Evolutionary conservation across 2,888 invertebrate genomes (phyloP).

Genomic region (Cenopis cana): DNA sequence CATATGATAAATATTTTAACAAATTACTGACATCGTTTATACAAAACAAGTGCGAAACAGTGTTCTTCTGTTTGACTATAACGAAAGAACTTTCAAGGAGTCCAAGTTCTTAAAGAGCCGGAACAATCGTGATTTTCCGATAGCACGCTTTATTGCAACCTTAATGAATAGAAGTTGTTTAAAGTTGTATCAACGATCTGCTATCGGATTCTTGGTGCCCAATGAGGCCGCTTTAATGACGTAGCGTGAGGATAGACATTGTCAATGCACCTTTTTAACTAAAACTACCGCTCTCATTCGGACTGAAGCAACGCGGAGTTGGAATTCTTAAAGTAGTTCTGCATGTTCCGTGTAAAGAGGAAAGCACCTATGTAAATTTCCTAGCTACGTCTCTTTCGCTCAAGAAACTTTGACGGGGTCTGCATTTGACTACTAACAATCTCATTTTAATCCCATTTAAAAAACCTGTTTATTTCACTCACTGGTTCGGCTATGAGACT

Average conservation of each 20-base stretch:
- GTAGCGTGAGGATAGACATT: constrained; percentile 60
- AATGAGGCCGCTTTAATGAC: constrained; percentile 64
- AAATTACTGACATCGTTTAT: background rate
- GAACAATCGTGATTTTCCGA: constrained; percentile 61
- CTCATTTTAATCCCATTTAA: background rate
- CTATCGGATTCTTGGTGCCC: constrained; percentile 64
- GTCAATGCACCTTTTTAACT: constrained; percentile 72
- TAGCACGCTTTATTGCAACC: constrained; percentile 64
- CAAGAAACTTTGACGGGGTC: background rate
- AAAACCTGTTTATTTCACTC: background rate
- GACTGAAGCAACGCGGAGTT: constrained; percentile 49
- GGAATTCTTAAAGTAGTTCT: background rate
- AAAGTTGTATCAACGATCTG: constrained; percentile 70
- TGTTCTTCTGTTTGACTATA: background rate
- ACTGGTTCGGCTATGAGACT: background rate
- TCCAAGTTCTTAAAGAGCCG: constrained; percentile 55
- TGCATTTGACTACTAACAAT: background rate
- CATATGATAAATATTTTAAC: no score
- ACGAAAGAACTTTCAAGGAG: constrained; percentile 40
- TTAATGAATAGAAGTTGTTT: constrained; percentile 75
- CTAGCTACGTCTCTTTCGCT: background rate
- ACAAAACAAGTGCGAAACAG: background rate
- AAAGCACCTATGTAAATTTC: background rate
- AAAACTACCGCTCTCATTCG: constrained; percentile 59
- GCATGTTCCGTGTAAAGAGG: background rate